These are phyloP conservation scores for Ammodytes dubius DNA, from an alignment of 2,113 vertebrate species.

Conservation along the genomic window DNA sequence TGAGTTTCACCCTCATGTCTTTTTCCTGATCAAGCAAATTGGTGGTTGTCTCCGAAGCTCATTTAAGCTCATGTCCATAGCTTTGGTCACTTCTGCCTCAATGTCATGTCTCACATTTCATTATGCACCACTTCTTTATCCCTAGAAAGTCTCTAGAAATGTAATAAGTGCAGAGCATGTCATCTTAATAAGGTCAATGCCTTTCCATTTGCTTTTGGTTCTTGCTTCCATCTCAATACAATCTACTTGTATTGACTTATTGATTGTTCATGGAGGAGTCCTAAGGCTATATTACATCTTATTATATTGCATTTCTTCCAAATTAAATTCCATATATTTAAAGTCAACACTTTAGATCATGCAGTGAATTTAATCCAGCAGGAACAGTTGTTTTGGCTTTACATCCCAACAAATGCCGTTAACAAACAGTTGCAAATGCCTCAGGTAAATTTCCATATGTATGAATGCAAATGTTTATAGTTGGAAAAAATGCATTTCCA, in stretches of 20 bases:
- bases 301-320: background rate
- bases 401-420: constrained; percentile 26
- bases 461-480: constrained; percentile 41
- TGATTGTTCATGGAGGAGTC: background rate
- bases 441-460: constrained; percentile 51
- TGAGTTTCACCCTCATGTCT: constrained; percentile 6
- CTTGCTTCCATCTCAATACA: background rate
- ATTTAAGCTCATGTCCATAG: background rate
- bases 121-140: background rate
- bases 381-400: background rate
- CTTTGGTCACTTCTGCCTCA: background rate
- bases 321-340: constrained; percentile 8
- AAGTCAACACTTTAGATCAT: background rate
- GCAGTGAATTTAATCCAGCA: constrained; percentile 3
- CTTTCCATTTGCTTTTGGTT: background rate
- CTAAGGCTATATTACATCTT: background rate
- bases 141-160: background rate
- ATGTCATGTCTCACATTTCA: background rate
- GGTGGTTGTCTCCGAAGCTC: background rate
- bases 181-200: background rate
- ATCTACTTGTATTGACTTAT: background rate
- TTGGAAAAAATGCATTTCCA: constrained; percentile 23
- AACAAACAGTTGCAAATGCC: constrained; percentile 39
- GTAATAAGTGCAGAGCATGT: background rate
- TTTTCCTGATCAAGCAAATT: background rate